Evolutionary conservation across 2,797 vertebrate species (phyloP).

Genomic region (Poeciliopsis presidionis): DNA sequence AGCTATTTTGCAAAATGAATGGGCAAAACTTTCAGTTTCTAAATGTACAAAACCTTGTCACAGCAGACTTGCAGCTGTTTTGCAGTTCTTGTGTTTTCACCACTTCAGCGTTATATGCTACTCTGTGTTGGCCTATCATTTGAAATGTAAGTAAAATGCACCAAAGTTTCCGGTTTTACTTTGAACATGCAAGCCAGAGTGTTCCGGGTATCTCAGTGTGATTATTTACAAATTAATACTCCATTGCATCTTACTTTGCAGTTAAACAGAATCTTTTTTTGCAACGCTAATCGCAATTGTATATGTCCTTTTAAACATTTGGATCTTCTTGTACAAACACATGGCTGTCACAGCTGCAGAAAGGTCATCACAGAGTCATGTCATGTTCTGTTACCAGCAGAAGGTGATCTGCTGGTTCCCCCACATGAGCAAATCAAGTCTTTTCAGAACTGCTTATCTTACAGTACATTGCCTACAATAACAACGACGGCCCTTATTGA

Average conservation of each 20-base stretch:
- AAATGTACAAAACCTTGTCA: background rate
- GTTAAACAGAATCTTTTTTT: background rate
- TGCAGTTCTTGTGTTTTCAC: background rate
- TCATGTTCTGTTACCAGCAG: constrained; percentile 25
- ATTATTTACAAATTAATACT: background rate
- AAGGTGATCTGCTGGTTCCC: constrained; percentile 37
- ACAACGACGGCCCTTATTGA: constrained; percentile 67
- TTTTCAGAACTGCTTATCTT: constrained; percentile 49
- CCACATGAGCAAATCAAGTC: constrained; percentile 48
- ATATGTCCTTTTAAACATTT: background rate
- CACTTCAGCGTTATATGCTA: background rate
- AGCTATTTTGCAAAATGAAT: background rate
- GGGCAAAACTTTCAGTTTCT: background rate
- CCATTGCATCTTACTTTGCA: background rate
- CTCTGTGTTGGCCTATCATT: background rate
- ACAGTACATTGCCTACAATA: constrained; percentile 52
- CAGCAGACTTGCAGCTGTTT: background rate
- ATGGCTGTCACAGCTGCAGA: constrained; percentile 3
- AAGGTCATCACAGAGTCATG: constrained; percentile 5
- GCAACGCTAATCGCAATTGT: background rate
- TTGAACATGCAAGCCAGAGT: background rate
- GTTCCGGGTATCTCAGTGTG: background rate
- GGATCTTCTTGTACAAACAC: background rate
- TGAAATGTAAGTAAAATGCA: background rate
- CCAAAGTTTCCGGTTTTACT: background rate